Base-by-base conservation (phyloP, 92 coral and sea anemone genomes). In the Siderastrea siderea region DNA sequence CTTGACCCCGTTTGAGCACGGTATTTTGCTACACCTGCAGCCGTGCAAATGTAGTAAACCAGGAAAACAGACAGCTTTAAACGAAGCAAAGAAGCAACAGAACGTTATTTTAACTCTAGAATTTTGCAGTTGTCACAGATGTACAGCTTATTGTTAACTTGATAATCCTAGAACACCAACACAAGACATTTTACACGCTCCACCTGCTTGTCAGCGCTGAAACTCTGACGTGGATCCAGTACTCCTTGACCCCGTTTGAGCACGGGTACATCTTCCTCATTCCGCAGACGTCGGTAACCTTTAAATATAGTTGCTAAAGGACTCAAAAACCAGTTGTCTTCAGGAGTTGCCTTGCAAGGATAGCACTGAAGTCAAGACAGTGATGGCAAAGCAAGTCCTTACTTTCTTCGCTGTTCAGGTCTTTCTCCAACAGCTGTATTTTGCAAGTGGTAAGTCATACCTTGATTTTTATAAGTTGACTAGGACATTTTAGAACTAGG, bases 331-430 rank as follows among this genome's bases (percentile, higher is more conserved):
- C 19, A 26, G 26, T 79, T 6, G 13, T 66, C 3, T 1, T 17
- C 57, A 13, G 45, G 46, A 53, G 64, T 17, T 62, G 46, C 43
- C 6, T 5, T 17, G 26, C 78, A 52, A 74, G 7, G n/a, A 16
- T 3, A n/a, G 62, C 61, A 12, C 8, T n/a, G 26, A 15, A 19
- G 51, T 9, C 47, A 19, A 26, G 44, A 52, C 49, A 49, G 65
- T 79, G 74, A 55, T 16, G 52, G 11, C 14, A n/a, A 64, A 13
- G 38, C 84, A 65, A 52, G 19, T 65, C 47, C 26, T 79, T 13
- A 38, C 5, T 50, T 45, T 79, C 62, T 66, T 64, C 19, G 62
- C 16, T 19, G 47, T 51, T 12, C 84, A 79, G 84, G 12, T 79
- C 62, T 15, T 79, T 38, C 65, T 43, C 7, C 62, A 65, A 11